These are phyloP conservation scores for Pagrus major DNA, from an alignment of 2,113 vertebrate species.

Conservation along the genomic window DNA sequence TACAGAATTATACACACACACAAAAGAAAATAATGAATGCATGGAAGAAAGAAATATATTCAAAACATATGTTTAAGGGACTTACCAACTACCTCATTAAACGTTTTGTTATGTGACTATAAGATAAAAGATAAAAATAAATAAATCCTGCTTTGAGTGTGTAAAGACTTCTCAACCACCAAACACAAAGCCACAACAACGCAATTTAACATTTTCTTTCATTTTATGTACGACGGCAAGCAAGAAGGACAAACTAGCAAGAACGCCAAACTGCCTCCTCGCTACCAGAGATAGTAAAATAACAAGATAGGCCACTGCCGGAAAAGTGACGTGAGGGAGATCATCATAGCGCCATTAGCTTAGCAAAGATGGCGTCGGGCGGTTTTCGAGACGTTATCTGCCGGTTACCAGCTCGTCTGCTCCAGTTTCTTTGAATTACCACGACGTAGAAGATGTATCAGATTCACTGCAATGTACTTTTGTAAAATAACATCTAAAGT, in stretches of 20 bases:
- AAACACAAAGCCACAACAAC: background rate
- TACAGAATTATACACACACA: background rate
- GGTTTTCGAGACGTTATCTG: background rate
- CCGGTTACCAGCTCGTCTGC: background rate
- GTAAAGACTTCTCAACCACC: background rate
- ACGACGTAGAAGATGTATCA: background rate
- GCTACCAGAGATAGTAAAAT: constrained; percentile 6
- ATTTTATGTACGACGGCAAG: constrained; percentile 32
- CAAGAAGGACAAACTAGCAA: constrained; percentile 21
- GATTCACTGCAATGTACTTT: background rate
- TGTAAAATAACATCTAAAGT: background rate
- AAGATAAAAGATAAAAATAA: background rate
- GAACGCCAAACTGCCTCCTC: background rate
- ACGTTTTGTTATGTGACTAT: background rate
- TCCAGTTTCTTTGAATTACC: background rate
- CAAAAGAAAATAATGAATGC: background rate
- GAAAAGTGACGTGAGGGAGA: background rate
- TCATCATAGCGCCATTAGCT: constrained; percentile 42
- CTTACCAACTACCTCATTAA: background rate
- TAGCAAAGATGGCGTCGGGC: constrained; percentile 60
- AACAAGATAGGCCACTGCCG: background rate
- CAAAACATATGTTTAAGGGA: background rate
- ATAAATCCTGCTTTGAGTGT: background rate
- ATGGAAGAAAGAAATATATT: background rate
- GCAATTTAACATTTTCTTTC: background rate